Conservation (phyloP, 2,797 vertebrate genomes). For the Phoxinus dragarum region DNA sequence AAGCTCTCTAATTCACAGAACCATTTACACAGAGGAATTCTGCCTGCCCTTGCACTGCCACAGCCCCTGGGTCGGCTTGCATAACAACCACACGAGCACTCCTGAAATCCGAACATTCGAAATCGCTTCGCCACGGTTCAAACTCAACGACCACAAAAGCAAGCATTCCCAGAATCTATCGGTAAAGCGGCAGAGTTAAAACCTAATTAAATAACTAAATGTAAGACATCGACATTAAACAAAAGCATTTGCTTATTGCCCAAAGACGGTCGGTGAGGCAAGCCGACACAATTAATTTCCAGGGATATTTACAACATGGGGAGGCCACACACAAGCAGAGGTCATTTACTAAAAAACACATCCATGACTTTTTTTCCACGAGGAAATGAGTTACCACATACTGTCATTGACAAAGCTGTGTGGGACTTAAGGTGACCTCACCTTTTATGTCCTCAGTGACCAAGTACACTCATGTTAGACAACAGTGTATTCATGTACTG, state of each 20-base stretch:
- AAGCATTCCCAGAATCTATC: constrained; percentile 54
- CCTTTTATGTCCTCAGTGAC: not conserved
- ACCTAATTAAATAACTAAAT: constrained; percentile 56
- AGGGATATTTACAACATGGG: constrained; percentile 52
- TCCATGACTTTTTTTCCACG: constrained; percentile 10
- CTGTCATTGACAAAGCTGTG: not conserved
- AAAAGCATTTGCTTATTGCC: constrained; percentile 45
- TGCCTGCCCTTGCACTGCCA: constrained; percentile 69
- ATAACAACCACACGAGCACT: constrained; percentile 58
- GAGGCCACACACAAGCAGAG: constrained; percentile 56
- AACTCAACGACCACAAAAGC: constrained; percentile 44
- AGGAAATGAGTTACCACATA: constrained; percentile 30
- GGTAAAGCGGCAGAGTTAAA: constrained; percentile 53
- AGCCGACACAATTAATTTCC: constrained; percentile 55
- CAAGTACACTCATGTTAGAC: not conserved
- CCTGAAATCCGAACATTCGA: constrained; percentile 40
- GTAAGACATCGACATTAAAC: constrained; percentile 48
- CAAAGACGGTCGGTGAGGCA: constrained; percentile 37
- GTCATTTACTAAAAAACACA: constrained; percentile 46
- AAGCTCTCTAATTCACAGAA: constrained; percentile 76
- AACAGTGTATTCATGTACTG: not conserved
- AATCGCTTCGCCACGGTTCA: constrained; percentile 45
- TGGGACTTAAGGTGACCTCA: not conserved
- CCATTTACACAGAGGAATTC: constrained; percentile 76
- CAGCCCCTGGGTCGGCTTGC: constrained; percentile 70